A percentile compares a stretch with the other conserved stretches of the same genome.
phyloP scores from a whole-genome alignment of 1,140 invertebrate species.

The Drosophila baimaii region DNA sequence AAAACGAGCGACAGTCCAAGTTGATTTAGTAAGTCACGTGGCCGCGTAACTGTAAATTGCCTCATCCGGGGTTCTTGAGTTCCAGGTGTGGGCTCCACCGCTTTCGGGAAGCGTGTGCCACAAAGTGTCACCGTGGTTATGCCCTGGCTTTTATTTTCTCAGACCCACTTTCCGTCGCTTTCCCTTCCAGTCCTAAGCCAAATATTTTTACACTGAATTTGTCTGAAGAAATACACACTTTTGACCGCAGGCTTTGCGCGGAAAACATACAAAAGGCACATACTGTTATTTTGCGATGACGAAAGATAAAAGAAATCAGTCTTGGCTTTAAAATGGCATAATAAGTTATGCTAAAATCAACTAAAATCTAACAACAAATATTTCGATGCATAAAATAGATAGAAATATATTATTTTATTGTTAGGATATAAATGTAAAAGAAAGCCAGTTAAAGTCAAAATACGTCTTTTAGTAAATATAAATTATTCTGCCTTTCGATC shows the following conservation, averaged over 20 bases:
- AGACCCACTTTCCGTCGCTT: not conserved
- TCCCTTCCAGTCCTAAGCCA: conserved; percentile 8
- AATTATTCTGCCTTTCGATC: not conserved
- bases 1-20: conserved; percentile 59
- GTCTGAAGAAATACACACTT: conserved; percentile 27
- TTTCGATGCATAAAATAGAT: too few relatives aligned
- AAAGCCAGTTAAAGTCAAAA: too few relatives aligned
- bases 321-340: not conserved
- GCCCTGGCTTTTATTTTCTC: conserved; percentile 27
- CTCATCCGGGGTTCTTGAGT: conserved; percentile 39
- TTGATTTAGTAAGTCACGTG: conserved; percentile 84
- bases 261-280: conserved; percentile 24
- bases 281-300: conserved; percentile 41
- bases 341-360: too few relatives aligned
- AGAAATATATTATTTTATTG: too few relatives aligned
- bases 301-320: conserved; percentile 39
- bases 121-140: conserved; percentile 43
- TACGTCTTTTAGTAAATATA: too few relatives aligned
- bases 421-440: too few relatives aligned
- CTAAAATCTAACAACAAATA: too few relatives aligned
- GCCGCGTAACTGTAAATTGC: conserved; percentile 76
- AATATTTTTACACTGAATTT: conserved; percentile 66
- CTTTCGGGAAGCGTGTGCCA: conserved; percentile 21
- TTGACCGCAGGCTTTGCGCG: conserved; percentile 43
- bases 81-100: conserved; percentile 16